Evolutionary conservation across 35 echinoderm and acorn worm species (phyloP).

Genomic region (Stichopus chloronotus): DNA sequence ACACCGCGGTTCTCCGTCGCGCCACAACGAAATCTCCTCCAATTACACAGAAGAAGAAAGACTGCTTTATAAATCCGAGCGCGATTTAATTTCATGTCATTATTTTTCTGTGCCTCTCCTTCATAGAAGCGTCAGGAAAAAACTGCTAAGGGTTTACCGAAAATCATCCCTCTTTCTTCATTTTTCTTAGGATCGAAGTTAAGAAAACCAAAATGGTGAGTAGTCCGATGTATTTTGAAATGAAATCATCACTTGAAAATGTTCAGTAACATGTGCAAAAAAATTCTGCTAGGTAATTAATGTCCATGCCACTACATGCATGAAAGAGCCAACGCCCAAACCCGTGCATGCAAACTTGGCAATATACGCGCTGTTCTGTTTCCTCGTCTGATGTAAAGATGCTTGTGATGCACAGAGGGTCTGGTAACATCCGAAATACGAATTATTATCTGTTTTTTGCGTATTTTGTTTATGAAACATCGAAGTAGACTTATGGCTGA

Average conservation of each 20-base stretch:
- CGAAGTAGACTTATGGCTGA: too few species aligned
- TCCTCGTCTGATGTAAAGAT: too few species aligned
- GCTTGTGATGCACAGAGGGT: too few species aligned
- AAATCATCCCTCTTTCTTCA: slow-evolving; percentile 20
- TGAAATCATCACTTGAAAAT: too few species aligned
- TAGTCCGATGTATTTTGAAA: background rate
- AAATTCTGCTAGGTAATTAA: too few species aligned
- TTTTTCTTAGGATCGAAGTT: background rate
- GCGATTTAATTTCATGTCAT: slow-evolving; percentile 61
- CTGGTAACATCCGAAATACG: too few species aligned
- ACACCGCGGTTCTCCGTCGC: slow-evolving; percentile 1
- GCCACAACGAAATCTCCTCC: slow-evolving; percentile 43
- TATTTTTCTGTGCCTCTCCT: slow-evolving; percentile 59
- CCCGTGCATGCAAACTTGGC: too few species aligned
- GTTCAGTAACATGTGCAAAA: too few species aligned
- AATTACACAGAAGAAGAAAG: background rate
- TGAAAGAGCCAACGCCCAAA: background rate
- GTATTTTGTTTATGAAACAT: too few species aligned
- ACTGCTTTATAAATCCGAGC: slow-evolving; percentile 1
- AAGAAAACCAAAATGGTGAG: slow-evolving; percentile 47
- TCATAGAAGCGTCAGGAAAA: slow-evolving; percentile 46
- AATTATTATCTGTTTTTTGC: too few species aligned
- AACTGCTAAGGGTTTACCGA: background rate
- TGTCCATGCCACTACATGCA: too few species aligned
- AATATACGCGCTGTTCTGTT: too few species aligned